Base-by-base conservation (phyloP, 1,140 invertebrate species). In the Chelonus insularis region DNA sequence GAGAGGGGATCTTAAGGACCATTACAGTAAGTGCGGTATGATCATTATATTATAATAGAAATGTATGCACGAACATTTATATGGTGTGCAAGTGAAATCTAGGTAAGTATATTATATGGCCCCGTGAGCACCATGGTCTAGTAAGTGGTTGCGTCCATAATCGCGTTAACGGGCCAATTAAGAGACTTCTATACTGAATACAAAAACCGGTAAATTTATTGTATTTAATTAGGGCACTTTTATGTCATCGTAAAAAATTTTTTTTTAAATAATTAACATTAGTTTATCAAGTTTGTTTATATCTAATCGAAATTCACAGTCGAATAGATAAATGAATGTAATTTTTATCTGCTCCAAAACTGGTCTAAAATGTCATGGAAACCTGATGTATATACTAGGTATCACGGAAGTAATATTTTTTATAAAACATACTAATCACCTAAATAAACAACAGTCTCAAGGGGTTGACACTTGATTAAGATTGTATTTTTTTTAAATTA, bases 101-200 rank as follows among this genome's bases (percentile, higher is more conserved):
- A 81, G 79, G 79, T 81, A 80, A 81, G 79, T 80, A 69, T 81
- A 81, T 79, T 80, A 78, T 81, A 81, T 80, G 79, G 76, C 68
- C 67, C 71, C 50, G 51, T 79, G 77, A 76, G 71, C 70, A 65
- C 66, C 65, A 77, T 79, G 79, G 77, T 80, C 79, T 81, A 81
- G 75, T 80, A 80, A 29, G 79, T 78, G 71, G 64, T 56, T 69
- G 73, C 69, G 73, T 74, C 70, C 68, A 74, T 74, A 72, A 79
- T 79, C 72, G 62, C 68, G 50, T 21, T 75, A 72, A 72, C 68
- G 63, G 68, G 68, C 74, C 72, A 78, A 78, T 79, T 79, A 74
- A 75, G 69, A 48, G 48, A 23, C 25, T 29, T 29, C 7, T 39
- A 5, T 34, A 39, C 41, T 58, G 60, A 65, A 61, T 62, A 59